A percentile compares a stretch with the other conserved stretches of the same genome.
These are phyloP conservation scores for Planiliza haematocheilus DNA, from an alignment of 2,113 vertebrate genomes.

Conservation along the genomic window DNA sequence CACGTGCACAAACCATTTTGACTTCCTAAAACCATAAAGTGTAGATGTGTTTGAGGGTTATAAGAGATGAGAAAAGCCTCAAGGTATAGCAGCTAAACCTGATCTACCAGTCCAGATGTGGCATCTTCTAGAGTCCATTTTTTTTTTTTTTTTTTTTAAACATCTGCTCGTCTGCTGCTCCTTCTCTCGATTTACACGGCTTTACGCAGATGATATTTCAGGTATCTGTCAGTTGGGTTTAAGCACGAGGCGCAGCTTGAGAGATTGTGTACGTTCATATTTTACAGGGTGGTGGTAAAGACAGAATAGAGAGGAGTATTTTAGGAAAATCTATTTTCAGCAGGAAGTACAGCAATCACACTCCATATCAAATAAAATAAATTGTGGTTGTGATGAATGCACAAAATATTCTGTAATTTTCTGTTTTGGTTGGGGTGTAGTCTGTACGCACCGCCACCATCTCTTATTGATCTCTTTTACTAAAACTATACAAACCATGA, in stretches of 20 bases:
- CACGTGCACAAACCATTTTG: constrained; percentile 23
- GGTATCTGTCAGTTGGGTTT: constrained; percentile 16
- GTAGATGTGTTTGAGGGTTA: constrained; percentile 69
- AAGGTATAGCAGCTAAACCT: constrained; percentile 65
- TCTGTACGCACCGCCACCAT: too few species aligned
- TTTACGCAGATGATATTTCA: constrained; percentile 35
- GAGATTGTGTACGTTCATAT: not conserved
- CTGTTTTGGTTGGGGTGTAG: too few species aligned
- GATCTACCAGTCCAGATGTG: constrained; percentile 71
- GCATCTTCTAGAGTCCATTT: constrained; percentile 29
- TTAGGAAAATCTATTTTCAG: too few species aligned
- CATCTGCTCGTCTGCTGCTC: constrained; percentile 35
- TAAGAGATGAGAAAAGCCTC: constrained; percentile 66
- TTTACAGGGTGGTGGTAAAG: not conserved
- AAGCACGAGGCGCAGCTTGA: not conserved
- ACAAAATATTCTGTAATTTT: not conserved
- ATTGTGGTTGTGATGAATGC: not conserved
- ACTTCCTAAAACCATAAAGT: constrained; percentile 74
- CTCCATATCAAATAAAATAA: not conserved
- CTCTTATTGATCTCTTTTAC: not conserved
- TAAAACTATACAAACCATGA: not conserved
- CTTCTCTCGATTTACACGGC: not conserved
- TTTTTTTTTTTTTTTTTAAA: constrained; percentile 2
- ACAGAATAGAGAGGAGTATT: not conserved
- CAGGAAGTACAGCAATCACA: too few species aligned